A percentile compares a stretch with the other conserved stretches of the same genome.
These are phyloP conservation scores for Didymodactylos carnosus DNA, from an alignment of 2,888 invertebrate genomes.

Conservation along the genomic window DNA sequence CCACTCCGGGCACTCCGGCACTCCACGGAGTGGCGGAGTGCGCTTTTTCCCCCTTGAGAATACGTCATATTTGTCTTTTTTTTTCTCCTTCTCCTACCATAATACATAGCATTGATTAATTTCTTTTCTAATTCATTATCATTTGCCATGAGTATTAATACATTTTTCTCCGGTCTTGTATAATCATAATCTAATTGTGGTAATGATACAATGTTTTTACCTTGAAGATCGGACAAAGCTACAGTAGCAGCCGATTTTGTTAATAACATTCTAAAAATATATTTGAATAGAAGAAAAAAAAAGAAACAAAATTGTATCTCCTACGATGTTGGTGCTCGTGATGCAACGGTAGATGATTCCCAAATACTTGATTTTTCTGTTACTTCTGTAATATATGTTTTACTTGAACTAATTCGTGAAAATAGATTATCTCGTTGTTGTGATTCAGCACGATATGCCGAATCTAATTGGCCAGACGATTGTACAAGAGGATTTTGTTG, in stretches of 20 bases:
- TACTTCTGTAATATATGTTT: neutral
- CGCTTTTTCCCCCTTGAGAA: too few relatives aligned
- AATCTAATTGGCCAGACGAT: too few relatives aligned
- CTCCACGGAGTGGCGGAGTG: too few relatives aligned
- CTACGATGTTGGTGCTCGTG: neutral
- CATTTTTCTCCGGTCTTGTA: neutral
- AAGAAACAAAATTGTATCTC: neutral
- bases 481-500: neutral
- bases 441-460: too few relatives aligned
- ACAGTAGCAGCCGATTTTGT: neutral
- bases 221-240: neutral
- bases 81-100: too few relatives aligned
- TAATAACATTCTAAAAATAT: neutral
- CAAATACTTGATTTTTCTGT: conserved; percentile 7
- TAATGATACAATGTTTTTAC: neutral
- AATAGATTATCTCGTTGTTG: neutral
- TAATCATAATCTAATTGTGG: neutral
- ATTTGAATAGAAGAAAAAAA: neutral
- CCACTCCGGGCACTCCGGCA: too few relatives aligned
- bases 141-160: neutral
- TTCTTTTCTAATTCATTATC: neutral
- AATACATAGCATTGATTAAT: neutral
- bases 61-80: too few relatives aligned
- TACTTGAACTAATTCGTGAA: neutral
- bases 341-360: conserved; percentile 1